phyloP scores from a whole-genome alignment of 1,140 invertebrate species.

The Drosophila truncata region DNA sequence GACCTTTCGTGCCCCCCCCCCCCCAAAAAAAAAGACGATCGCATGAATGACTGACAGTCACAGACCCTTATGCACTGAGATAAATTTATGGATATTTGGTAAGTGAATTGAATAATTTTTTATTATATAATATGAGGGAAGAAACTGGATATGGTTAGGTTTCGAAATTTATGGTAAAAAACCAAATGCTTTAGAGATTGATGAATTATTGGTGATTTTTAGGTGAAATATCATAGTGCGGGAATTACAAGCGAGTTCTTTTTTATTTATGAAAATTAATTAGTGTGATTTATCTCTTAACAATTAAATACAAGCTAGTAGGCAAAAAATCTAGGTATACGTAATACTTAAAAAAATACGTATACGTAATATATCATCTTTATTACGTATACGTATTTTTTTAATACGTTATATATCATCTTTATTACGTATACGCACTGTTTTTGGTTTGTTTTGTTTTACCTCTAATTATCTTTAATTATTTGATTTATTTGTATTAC shows the following conservation, averaged over 20 bases:
- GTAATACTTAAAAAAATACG: not conserved
- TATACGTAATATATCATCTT: not conserved
- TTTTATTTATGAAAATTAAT: not conserved
- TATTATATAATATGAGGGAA: too few relatives aligned
- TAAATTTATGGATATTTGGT: not conserved
- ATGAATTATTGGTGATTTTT: not conserved
- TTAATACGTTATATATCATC: too few relatives aligned
- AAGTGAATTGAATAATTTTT: not conserved
- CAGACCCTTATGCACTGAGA: constrained; percentile 28
- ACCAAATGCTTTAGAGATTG: not conserved
- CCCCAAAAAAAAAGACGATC: constrained; percentile 10
- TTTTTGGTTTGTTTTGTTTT: too few relatives aligned
- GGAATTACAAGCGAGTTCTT: not conserved
- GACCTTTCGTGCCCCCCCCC: constrained; percentile 39
- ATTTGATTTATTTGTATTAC: not conserved
- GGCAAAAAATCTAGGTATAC: not conserved
- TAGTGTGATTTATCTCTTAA: not conserved
- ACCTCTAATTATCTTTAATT: too few relatives aligned
- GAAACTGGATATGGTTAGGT: not conserved
- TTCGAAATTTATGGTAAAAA: not conserved
- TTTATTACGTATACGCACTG: too few relatives aligned
- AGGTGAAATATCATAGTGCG: not conserved
- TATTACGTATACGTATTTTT: too few relatives aligned
- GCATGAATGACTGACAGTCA: constrained; percentile 29
- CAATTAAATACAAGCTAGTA: not conserved